Evolutionary conservation across 2,888 invertebrate species (phyloP).

Genomic region (Erebia epiphron): DNA sequence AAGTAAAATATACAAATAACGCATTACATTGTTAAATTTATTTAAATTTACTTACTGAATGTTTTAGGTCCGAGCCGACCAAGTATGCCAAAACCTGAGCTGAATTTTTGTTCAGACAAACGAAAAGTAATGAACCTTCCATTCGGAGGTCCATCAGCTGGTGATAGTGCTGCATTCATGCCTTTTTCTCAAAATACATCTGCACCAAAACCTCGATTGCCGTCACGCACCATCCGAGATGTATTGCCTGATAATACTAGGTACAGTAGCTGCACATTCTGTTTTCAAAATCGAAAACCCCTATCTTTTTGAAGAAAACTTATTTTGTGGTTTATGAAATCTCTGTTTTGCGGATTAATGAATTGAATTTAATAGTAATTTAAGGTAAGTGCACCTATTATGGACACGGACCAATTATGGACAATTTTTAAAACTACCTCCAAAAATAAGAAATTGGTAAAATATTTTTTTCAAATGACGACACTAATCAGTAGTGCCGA

Average conservation of each 20-base stretch:
- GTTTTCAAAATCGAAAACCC: neutral
- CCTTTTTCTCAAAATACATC: slow-evolving; percentile 70
- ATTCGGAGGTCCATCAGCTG: slow-evolving; percentile 71
- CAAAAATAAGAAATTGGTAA: too few relatives aligned
- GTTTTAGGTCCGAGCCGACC: slow-evolving; percentile 74
- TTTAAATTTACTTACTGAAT: neutral
- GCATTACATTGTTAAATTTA: neutral
- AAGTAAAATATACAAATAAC: neutral
- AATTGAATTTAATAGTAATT: too few relatives aligned
- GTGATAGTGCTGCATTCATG: slow-evolving; percentile 76
- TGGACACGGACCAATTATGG: too few relatives aligned
- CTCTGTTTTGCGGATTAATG: too few relatives aligned
- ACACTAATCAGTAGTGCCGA: too few relatives aligned
- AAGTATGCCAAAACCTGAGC: slow-evolving; percentile 71
- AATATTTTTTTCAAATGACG: too few relatives aligned
- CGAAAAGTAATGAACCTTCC: slow-evolving; percentile 84
- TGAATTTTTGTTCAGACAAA: slow-evolving; percentile 78
- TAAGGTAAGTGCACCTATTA: too few relatives aligned
- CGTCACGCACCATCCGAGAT: slow-evolving; percentile 74
- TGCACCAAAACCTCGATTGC: slow-evolving; percentile 62
- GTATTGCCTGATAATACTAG: slow-evolving; percentile 76
- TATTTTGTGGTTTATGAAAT: neutral
- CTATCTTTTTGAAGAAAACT: too few relatives aligned
- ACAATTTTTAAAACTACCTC: too few relatives aligned
- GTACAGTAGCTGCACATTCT: slow-evolving; percentile 46